Base-by-base conservation (phyloP, 2,113 vertebrate genomes). In the Hemicordylus capensis region DNA sequence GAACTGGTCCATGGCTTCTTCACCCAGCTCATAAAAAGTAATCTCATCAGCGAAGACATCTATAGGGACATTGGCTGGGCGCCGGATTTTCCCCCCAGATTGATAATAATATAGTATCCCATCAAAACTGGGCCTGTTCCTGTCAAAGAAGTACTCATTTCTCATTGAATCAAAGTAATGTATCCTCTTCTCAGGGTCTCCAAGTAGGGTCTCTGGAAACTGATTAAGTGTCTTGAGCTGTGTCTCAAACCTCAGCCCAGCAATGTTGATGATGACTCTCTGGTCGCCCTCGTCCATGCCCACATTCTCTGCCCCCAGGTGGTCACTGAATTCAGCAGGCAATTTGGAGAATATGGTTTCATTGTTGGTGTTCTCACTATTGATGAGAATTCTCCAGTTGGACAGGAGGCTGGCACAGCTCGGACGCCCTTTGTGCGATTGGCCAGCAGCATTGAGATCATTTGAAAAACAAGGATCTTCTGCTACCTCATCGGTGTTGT, bases 81-180 rank as follows among this genome's bases (percentile, higher is more conserved):
- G 97, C 39, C 98, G 96, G 70, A 99, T 97, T 94, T 98, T 99
- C 24, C 98, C 98, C 0, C 98, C 98, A 0, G 98, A 99, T 63
- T 99, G 98, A 84, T 99, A 99, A 88, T 99, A 99, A 90, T 99
- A 99, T 20, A 99, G 95, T 87, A 99, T 99, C 19, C 98, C 98
- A 66, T 99, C 98, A 90, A 99, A 99, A 93, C 98, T 99, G 28
- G 98, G 98, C 79, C 98, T 95, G 92, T 99, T 99, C 76, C 98
- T 95, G 75, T 99, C 98, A 70, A 99, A 99, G 94, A 99, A 99
- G 84, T 99, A 99, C 10, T 99, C 98, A 0, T 99, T 99, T 89
- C 98, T 98, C 98, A 99, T 98, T 64, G 98, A 98, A 94, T 99
- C 98, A n/a, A 99, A 99, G 94, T 98, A 99, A 8, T 96, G 95